A percentile compares a stretch with the other conserved stretches of the same genome.
phyloP scores from a whole-genome alignment of 2,888 invertebrate genomes.

The Cryptus viduatorius region DNA sequence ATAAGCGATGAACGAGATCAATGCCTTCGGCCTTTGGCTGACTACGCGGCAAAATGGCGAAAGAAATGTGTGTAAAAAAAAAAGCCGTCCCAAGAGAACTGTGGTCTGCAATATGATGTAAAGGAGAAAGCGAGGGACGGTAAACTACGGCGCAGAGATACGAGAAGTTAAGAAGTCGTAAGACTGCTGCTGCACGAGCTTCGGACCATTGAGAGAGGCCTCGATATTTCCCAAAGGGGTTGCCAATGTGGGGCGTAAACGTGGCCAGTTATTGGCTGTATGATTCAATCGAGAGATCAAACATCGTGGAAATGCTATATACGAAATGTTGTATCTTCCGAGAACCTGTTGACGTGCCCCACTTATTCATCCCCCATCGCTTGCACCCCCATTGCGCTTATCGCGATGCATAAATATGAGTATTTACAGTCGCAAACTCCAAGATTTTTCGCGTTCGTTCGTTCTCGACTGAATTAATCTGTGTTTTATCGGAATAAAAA shows the following conservation, averaged over 20 bases:
- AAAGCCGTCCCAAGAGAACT: constrained; percentile 11
- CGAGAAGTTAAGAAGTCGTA: constrained; percentile 64
- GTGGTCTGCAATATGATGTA: constrained; percentile 21
- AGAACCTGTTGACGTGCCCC: constrained; percentile 62
- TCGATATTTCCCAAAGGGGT: constrained; percentile 77
- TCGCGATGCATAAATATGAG: constrained; percentile 4
- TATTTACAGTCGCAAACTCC: background rate
- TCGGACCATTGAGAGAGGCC: constrained; percentile 67
- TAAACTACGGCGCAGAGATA: constrained; percentile 53
- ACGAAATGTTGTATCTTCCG: background rate
- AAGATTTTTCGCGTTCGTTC: background rate
- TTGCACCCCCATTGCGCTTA: background rate
- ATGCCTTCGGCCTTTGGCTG: background rate
- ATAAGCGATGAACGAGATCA: background rate
- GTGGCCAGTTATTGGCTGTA: constrained; percentile 78
- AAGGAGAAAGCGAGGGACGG: background rate
- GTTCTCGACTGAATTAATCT: background rate
- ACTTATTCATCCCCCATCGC: background rate
- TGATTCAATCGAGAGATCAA: constrained; percentile 80
- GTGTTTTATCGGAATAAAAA: constrained; percentile 2
- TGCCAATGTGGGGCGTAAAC: constrained; percentile 72
- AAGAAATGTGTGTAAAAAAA: constrained; percentile 3
- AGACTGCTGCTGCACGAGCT: constrained; percentile 59
- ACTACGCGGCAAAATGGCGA: background rate
- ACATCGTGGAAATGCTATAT: constrained; percentile 66